Percentiles rank a stretch among this genome's conserved stretches.
Conservation (phyloP, 2,113 vertebrate genomes). For the Theristicus caerulescens region DNA sequence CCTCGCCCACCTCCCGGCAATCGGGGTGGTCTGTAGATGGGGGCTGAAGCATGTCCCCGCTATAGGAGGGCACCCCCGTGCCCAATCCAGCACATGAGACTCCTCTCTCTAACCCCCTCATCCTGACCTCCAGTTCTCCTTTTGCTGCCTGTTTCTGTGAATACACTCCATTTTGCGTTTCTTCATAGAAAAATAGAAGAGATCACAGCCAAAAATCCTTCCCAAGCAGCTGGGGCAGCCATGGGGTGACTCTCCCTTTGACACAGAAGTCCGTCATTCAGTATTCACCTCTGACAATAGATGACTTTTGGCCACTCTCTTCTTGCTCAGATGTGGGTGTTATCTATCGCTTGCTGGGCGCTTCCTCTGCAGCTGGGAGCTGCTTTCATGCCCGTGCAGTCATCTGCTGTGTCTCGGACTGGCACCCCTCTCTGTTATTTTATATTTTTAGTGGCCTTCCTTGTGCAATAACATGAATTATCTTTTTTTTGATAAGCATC, state of each 20-base stretch:
- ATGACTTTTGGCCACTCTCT: neutral
- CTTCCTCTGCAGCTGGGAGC: conserved; percentile 33
- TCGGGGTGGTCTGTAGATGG: neutral
- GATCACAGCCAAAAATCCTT: neutral
- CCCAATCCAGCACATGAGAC: neutral
- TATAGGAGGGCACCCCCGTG: neutral
- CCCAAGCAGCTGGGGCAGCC: neutral
- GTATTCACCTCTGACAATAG: neutral
- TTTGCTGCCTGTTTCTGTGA: neutral
- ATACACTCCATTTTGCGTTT: neutral
- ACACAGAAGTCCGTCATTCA: neutral
- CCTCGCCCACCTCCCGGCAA: neutral
- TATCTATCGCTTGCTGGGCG: accelerated
- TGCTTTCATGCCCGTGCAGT: neutral
- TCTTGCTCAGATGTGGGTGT: neutral
- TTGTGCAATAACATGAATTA: neutral
- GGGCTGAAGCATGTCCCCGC: neutral
- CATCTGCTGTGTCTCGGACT: neutral
- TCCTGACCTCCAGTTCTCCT: neutral
- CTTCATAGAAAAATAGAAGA: neutral
- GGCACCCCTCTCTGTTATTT: neutral
- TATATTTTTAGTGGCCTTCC: neutral
- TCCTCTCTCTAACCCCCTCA: accelerated
- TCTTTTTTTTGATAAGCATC: neutral
- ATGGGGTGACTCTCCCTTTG: neutral